Base-by-base conservation (phyloP, 2,888 invertebrate species). In the Pseudococcus jackbeardsleyi region DNA sequence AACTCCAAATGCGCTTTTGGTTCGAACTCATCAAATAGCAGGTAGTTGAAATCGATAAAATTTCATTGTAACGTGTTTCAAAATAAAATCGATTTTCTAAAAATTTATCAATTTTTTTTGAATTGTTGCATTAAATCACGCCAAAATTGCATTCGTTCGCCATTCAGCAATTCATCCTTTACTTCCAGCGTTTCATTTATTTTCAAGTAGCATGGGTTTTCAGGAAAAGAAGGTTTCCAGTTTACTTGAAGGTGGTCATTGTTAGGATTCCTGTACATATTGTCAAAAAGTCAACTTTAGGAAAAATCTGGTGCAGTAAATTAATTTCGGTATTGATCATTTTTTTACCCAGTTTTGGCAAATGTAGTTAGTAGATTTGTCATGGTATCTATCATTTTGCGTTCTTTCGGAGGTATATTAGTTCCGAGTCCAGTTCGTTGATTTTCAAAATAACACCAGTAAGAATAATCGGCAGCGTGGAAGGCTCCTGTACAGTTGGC, bases 81-180 rank as follows among this genome's bases (percentile, higher is more conserved):
- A 33, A 3, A 3, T 33, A 33, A 33, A 33, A 33, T 33, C 1
- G 26, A 33, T 33, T 33, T 33, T 33, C 1, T 33, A 3, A 33
- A 33, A 1, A 33, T 33, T 33, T 33, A 3, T 42, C 5, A 42
- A 5, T 50, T 50, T 50, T 50, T 15, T 54, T 6, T 39, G 26
- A 84, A 84, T 54, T 84, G 42, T 22, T 84, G 22, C 22, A 26
- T 84, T 33, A 84, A 46, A 50, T 84, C 26, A 33, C 54, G 50
- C 84, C 84, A 84, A 84, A 84, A 84, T 33, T 54, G 0, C 26
- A 84, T 50, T 84, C 84, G 26, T 26, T 84, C 15, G 5, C 50
- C 54, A 33, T 54, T 84, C 39, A 84, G n/a, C 54, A 48, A 33
- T 54, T 84, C 22, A 22, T 84, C 15, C 1, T 26, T n/a, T 15